A percentile compares a stretch with the other conserved stretches of the same genome.
Conservation (phyloP, 2,797 vertebrate genomes). For the Xiphorhynchus erythropygius region DNA sequence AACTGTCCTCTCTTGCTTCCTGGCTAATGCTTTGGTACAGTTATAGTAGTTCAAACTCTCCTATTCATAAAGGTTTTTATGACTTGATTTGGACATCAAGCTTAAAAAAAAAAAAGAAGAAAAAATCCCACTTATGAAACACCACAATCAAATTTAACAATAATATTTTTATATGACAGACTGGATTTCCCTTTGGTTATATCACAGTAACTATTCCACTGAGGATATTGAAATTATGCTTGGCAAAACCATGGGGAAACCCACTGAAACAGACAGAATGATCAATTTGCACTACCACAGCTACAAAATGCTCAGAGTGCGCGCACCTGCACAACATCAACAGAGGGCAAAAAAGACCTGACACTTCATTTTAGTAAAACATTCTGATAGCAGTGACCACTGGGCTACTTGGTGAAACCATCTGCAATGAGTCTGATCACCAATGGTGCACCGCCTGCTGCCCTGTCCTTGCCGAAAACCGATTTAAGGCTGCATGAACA, state of each 20-base stretch:
- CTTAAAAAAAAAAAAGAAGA: background rate
- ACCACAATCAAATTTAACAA: background rate
- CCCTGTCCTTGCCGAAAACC: background rate
- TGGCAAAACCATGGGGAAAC: background rate
- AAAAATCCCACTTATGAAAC: background rate
- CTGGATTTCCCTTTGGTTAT: background rate
- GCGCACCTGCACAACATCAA: background rate
- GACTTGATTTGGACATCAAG: background rate
- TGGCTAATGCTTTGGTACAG: background rate
- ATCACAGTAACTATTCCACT: background rate
- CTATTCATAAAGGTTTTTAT: background rate
- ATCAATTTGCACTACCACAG: background rate
- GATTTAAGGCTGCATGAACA: background rate
- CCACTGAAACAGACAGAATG: background rate
- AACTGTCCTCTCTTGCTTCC: background rate
- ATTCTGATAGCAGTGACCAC: background rate
- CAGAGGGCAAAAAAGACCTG: background rate
- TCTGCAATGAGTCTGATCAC: background rate
- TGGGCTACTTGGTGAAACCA: background rate
- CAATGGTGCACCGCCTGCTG: accelerated
- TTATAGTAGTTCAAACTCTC: background rate
- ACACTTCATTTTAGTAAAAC: background rate
- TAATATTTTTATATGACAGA: background rate
- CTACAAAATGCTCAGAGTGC: accelerated
- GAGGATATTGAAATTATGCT: background rate